Percentiles rank a stretch among this genome's conserved stretches.
These are phyloP conservation scores for Phallusia fumigata DNA, from an alignment of 23 tunicate species.

Conservation along the genomic window DNA sequence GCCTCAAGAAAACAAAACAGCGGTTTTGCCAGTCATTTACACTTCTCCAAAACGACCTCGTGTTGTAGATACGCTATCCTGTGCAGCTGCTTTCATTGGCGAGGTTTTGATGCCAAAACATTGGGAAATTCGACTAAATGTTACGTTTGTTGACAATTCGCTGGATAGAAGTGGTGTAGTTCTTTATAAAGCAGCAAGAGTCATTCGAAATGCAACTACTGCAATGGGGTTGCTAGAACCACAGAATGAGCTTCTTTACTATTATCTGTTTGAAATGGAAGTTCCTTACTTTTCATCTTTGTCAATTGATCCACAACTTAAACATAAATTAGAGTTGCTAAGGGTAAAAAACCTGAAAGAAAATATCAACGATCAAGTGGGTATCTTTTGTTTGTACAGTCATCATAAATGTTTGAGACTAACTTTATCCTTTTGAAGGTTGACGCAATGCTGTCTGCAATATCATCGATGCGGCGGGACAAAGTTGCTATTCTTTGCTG, in stretches of 20 bases:
- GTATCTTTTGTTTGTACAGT: neutral
- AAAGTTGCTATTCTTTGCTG: neutral
- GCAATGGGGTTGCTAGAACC: slow-evolving; percentile 29
- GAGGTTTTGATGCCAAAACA: neutral
- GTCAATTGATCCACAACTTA: slow-evolving; percentile 25
- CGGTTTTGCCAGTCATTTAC: neutral
- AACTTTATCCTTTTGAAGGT: neutral
- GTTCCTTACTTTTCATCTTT: slow-evolving; percentile 28
- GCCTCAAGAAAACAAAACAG: neutral
- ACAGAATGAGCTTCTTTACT: slow-evolving; percentile 11
- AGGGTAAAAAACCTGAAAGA: slow-evolving; percentile 13
- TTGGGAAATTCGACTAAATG: slow-evolving; percentile 7
- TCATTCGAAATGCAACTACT: neutral
- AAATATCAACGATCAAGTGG: slow-evolving; percentile 5
- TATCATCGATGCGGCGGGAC: neutral
- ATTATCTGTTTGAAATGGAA: neutral
- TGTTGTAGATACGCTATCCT: neutral
- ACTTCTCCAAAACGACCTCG: neutral
- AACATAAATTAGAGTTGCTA: slow-evolving; percentile 18
- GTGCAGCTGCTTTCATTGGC: neutral
- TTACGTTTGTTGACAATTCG: neutral
- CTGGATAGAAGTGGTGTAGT: slow-evolving; percentile 8
- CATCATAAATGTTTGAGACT: no score
- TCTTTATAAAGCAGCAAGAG: slow-evolving; percentile 14
- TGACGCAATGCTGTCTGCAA: neutral